phyloP scores from a whole-genome alignment of 1,140 invertebrate genomes.

The Orchestia grillus region DNA sequence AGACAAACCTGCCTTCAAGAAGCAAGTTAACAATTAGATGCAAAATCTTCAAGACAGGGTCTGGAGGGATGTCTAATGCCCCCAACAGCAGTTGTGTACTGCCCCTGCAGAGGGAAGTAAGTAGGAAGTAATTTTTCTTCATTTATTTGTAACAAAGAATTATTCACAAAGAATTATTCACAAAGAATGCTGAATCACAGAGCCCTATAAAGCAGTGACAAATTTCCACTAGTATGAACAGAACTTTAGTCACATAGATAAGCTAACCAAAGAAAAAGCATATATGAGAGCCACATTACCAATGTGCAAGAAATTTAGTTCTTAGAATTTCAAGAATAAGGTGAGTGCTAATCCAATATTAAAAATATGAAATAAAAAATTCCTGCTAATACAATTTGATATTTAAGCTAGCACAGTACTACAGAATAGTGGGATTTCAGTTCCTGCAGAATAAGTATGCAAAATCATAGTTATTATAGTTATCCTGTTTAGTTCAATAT shows the following conservation, averaged over 20 bases:
- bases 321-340: not conserved
- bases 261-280: not conserved
- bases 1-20: not conserved
- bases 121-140: not conserved
- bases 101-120: slow-evolving; percentile 11
- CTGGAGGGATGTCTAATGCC: not conserved
- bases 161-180: not conserved
- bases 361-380: too few species aligned
- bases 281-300: not conserved
- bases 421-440: too few species aligned
- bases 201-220: not conserved
- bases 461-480: too few species aligned
- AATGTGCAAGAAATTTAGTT: not conserved
- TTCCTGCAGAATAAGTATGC: too few species aligned
- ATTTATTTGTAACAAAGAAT: not conserved
- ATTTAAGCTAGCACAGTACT: too few species aligned
- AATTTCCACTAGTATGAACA: not conserved
- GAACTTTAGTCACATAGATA: not conserved
- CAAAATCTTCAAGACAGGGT: not conserved
- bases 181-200: not conserved
- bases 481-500: too few species aligned
- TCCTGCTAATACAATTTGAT: too few species aligned
- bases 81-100: slow-evolving; percentile 10
- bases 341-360: not conserved
- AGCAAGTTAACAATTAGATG: not conserved